Base-by-base conservation (phyloP, 2,113 vertebrate species). In the Motacilla tschutschensis region DNA sequence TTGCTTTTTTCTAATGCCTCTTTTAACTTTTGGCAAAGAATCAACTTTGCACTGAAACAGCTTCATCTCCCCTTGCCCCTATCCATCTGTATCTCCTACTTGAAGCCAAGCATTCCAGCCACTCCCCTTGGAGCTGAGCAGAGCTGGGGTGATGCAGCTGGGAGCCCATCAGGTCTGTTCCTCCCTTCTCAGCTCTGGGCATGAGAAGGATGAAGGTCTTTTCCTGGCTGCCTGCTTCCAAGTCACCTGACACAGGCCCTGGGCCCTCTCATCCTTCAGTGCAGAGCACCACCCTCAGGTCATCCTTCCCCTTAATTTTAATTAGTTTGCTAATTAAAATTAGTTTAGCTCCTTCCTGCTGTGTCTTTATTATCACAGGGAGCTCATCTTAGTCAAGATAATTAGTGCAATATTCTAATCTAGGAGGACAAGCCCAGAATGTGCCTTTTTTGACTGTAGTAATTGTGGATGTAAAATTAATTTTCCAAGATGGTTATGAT, bases 361-460 rank as follows among this genome's bases (percentile, higher is more conserved):
- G 58, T 79, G 64, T 90, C 59, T 81, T 74, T 64, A 60, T 89
- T 72, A 88, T 51, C 44, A 40, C 48, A 73, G 58, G 51, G 63
- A 93, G 55, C 38, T 87, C 20, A 25, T 89, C 79, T 91, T 75
- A 89, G 88, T 70, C 71, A 22, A 40, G 64, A 74, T 74, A 67
- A 78, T 73, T 90, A 89, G 72, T 59, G 76, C 53, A 79, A 60
- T 91, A 58, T 79, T 81, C 44, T 63, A 67, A 54, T 76, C n/a
- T 63, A 81, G 93, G 40, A 88, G 54, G 64, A 69, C 69, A 87
- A 94, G 75, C 81, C 54, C 69, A 46, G 85, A 85, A 92, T 41
- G 33, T 77, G 69, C 41, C 13, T 75, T 60, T 55, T 79, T 70
- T 67, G 29, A 43, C 58, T 84, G 55, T 54, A 48, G 46, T 71